Evolutionary conservation across 2,888 invertebrate genomes (phyloP).

Genomic region (Amiota minor): DNA sequence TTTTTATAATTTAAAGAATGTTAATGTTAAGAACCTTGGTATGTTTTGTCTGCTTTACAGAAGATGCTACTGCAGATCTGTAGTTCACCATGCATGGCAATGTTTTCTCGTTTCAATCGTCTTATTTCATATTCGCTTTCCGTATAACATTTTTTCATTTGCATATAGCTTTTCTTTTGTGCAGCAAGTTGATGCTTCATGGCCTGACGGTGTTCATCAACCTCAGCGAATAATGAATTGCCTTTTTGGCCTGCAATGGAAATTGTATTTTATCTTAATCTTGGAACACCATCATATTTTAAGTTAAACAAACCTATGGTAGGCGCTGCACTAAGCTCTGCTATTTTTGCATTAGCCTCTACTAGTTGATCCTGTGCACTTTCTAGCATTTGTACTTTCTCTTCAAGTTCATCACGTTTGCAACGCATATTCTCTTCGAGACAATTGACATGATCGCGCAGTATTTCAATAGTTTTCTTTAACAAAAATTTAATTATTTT

Average conservation of each 20-base stretch:
- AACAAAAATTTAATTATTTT: background rate
- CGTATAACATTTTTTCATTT: conserved; percentile 71
- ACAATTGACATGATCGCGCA: conserved; percentile 69
- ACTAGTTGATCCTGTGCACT: conserved; percentile 70
- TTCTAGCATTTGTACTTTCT: conserved; percentile 67
- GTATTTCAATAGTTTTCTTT: conserved; percentile 69
- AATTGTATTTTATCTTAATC: background rate
- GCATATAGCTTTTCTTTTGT: conserved; percentile 77
- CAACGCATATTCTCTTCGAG: conserved; percentile 69
- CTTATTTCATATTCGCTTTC: conserved; percentile 71
- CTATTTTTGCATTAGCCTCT: conserved; percentile 70
- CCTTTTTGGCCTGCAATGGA: conserved; percentile 76
- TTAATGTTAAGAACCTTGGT: conserved; percentile 60
- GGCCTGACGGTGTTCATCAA: conserved; percentile 79
- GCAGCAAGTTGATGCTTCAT: conserved; percentile 77
- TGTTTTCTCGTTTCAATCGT: conserved; percentile 70
- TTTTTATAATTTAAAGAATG: background rate
- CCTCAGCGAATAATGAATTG: conserved; percentile 79
- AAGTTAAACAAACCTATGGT: conserved; percentile 61
- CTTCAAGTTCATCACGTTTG: conserved; percentile 71
- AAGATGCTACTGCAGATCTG: conserved; percentile 70
- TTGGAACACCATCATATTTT: background rate
- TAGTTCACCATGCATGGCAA: conserved; percentile 71
- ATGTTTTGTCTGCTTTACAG: conserved; percentile 70
- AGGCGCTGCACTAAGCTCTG: conserved; percentile 59